Evolutionary conservation across 2,888 invertebrate genomes (phyloP).

Genomic region (Tanytarsus gracilentus): DNA sequence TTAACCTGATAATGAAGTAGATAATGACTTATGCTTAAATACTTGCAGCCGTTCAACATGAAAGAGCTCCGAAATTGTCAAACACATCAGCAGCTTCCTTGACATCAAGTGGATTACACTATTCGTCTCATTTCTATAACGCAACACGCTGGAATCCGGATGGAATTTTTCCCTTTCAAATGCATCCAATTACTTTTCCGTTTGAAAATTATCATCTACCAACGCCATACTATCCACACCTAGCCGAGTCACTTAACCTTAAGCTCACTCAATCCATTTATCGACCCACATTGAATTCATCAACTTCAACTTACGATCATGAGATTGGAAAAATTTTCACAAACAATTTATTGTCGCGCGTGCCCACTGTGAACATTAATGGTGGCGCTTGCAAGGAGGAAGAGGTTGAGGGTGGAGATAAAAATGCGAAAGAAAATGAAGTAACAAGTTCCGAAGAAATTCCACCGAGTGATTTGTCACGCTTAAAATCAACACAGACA

Average conservation of each 20-base stretch:
- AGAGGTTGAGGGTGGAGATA: neutral
- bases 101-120: neutral
- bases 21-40: no score
- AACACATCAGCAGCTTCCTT: neutral
- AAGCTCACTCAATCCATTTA: slow-evolving; percentile 15
- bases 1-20: slow-evolving; percentile 43
- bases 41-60: slow-evolving; percentile 76
- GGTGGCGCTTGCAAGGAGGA: no score
- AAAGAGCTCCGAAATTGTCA: slow-evolving; percentile 57
- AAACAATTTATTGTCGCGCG: neutral
- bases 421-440: slow-evolving; percentile 55
- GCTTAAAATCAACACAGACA: slow-evolving; percentile 45
- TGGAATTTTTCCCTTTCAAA: slow-evolving; percentile 38
- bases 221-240: slow-evolving; percentile 20
- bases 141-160: slow-evolving; percentile 36
- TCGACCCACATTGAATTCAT: neutral
- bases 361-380: neutral
- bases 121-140: slow-evolving; percentile 37
- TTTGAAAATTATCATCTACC: slow-evolving; percentile 20
- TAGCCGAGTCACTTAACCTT: slow-evolving; percentile 14
- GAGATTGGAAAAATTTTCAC: slow-evolving; percentile 15
- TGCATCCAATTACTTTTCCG: slow-evolving; percentile 32
- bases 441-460: slow-evolving; percentile 68
- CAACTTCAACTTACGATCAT: slow-evolving; percentile 10
- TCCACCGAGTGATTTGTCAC: slow-evolving; percentile 35